Evolutionary conservation across 2,113 vertebrate genomes (phyloP).

Genomic region (Conger conger): DNA sequence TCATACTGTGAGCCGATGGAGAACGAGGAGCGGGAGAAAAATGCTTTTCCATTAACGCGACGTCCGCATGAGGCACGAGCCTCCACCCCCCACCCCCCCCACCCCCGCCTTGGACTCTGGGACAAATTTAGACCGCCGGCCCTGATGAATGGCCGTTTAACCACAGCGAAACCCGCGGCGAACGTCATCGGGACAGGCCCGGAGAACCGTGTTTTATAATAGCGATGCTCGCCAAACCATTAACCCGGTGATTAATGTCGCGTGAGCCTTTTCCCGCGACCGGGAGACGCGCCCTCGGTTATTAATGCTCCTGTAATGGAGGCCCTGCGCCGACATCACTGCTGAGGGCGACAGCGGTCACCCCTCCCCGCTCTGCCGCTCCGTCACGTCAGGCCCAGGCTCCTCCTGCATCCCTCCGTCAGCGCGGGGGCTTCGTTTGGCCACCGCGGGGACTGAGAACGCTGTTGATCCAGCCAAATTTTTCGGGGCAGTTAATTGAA

Average conservation of each 20-base stretch:
- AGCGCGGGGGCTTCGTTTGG: not conserved
- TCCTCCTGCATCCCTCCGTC: not conserved
- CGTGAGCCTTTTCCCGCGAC: not conserved
- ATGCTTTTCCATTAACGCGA: slow-evolving; percentile 62
- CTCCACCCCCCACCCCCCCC: slow-evolving; percentile 27
- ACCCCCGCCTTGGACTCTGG: not conserved
- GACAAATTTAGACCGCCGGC: slow-evolving; percentile 27
- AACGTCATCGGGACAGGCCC: not conserved
- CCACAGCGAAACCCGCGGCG: slow-evolving; percentile 5
- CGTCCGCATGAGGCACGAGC: slow-evolving; percentile 66
- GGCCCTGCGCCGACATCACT: not conserved
- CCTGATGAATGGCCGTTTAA: slow-evolving; percentile 26
- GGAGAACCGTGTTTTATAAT: slow-evolving; percentile 7
- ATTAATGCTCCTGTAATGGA: not conserved
- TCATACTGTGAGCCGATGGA: slow-evolving; percentile 25
- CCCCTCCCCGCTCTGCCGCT: not conserved
- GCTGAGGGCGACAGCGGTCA: no score
- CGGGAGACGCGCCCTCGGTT: not conserved
- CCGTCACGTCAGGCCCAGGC: not conserved
- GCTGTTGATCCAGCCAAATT: not conserved
- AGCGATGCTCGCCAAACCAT: not conserved
- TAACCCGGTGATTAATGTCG: not conserved
- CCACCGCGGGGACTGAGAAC: not conserved
- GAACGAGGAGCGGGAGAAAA: slow-evolving; percentile 33
- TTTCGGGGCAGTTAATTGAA: not conserved